Evolutionary conservation across 2,888 invertebrate species (phyloP).

Genomic region (Argyra leucocephala): DNA sequence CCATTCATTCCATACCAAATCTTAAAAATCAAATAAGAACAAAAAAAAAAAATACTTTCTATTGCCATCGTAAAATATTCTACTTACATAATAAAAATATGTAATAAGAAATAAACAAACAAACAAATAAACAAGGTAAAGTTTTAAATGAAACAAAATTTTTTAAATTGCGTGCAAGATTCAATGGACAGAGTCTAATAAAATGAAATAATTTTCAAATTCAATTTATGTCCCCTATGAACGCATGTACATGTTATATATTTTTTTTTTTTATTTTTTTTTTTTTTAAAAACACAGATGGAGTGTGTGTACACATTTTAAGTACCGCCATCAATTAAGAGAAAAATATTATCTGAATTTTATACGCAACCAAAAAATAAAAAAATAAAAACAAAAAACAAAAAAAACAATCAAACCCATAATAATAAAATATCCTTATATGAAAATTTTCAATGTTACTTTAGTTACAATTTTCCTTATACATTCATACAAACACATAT

Average conservation of each 20-base stretch:
- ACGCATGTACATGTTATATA: neutral
- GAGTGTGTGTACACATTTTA: slow-evolving; percentile 6
- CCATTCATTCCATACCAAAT: too few relatives aligned
- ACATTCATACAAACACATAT: too few relatives aligned
- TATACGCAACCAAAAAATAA: neutral
- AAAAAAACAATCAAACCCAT: neutral
- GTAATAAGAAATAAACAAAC: neutral
- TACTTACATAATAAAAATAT: neutral
- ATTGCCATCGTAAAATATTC: too few relatives aligned
- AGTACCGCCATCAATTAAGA: slow-evolving; percentile 3
- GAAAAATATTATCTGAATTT: neutral
- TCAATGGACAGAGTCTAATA: neutral
- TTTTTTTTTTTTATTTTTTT: neutral
- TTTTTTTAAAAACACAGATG: neutral
- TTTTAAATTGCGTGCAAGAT: neutral
- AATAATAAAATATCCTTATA: neutral
- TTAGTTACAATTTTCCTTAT: too few relatives aligned
- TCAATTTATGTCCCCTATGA: slow-evolving; percentile 3
- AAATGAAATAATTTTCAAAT: neutral
- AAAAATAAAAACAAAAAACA: neutral
- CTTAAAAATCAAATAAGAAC: too few relatives aligned
- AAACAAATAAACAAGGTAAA: neutral
- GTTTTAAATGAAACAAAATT: neutral
- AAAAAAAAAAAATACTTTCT: too few relatives aligned
- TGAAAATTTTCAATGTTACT: too few relatives aligned